Evolutionary conservation across 2,797 vertebrate genomes (phyloP), one percentile per base, ranked within the genome.

Genomic region (Rhincodon typus): DNA sequence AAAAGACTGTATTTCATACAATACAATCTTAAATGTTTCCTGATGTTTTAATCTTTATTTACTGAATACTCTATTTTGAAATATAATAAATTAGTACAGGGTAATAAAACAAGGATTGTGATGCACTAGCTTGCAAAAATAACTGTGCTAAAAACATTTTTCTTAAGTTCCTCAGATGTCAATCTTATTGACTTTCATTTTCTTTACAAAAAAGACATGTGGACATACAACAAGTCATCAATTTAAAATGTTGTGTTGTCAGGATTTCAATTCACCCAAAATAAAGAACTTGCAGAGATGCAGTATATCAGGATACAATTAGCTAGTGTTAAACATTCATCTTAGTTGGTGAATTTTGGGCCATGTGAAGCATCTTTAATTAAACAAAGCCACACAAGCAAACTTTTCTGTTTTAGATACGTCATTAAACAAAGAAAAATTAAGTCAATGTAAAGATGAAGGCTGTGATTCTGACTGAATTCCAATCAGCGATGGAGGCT

Each of bases 381-480:
- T 84, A 38, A 94, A 94, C 46, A 50, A 88, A 94, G 82, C 88
- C 87, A 95, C 96, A 79, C 57, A 95, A 95, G n/a, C 62, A 42
- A 53, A n/a, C 34, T 79, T 79, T 77, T 86, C 86, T 53, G 50
- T 53, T 95, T 82, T 23, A 70, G 12, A 4, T 94, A 69, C 42
- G 25, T 79, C 21, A 34, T 50, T 42, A 95, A 69, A 69, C 23
- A 23, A 84, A 50, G 34, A 46, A 77, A 82, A 27, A 62, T 38
- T 15, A 94, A 79, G 67, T 98, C 97, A 99, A 97, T 98, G 99
- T 96, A 98, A 97, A 46, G 98, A 98, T 94, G 99, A 98, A 0
- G 98, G 97, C 93, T 98, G 98, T 57, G 98, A 97, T 95, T 99
- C 99, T 96, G 98, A 97, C 96, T 98, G 98, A 96, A 99, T 98